Evolutionary conservation across 2,797 vertebrate genomes (phyloP).

Genomic region (Steatocranus sp.): DNA sequence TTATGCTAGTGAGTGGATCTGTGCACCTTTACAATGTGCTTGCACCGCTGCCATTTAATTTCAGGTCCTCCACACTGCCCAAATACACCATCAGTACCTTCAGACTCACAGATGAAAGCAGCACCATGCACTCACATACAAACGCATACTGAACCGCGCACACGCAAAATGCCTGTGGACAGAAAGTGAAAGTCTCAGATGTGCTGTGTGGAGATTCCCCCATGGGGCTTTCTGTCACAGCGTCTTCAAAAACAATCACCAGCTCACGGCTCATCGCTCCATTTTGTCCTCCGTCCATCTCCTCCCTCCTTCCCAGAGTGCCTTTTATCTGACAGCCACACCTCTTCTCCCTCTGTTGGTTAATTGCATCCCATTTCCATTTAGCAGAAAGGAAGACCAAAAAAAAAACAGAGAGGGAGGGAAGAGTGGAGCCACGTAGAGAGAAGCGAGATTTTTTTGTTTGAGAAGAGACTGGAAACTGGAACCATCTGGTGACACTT

Average conservation of each 20-base stretch:
- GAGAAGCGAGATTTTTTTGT: not conserved
- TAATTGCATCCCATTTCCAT: constrained; percentile 57
- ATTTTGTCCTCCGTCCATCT: constrained; percentile 26
- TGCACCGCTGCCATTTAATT: not conserved
- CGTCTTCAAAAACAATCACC: constrained; percentile 50
- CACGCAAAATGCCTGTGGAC: not conserved
- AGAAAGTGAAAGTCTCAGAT: constrained; percentile 33
- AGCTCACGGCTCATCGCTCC: not conserved
- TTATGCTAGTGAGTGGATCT: constrained; percentile 90
- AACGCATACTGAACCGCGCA: not conserved
- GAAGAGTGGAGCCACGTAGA: not conserved
- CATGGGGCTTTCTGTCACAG: constrained; percentile 37
- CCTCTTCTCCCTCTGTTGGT: constrained; percentile 42
- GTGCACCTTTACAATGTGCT: not conserved
- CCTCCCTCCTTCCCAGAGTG: constrained; percentile 10
- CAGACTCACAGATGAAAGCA: not conserved
- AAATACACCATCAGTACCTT: not conserved
- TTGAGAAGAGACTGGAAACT: not conserved
- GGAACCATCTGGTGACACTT: not conserved
- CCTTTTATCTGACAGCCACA: constrained; percentile 58
- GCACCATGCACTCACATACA: not conserved
- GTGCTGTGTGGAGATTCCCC: constrained; percentile 32
- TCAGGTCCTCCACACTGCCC: not conserved
- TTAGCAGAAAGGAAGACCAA: constrained; percentile 25
- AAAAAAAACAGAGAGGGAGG: not conserved